Base-by-base conservation (phyloP, 2,797 vertebrate genomes). In the Otolemur crassicaudatus region DNA sequence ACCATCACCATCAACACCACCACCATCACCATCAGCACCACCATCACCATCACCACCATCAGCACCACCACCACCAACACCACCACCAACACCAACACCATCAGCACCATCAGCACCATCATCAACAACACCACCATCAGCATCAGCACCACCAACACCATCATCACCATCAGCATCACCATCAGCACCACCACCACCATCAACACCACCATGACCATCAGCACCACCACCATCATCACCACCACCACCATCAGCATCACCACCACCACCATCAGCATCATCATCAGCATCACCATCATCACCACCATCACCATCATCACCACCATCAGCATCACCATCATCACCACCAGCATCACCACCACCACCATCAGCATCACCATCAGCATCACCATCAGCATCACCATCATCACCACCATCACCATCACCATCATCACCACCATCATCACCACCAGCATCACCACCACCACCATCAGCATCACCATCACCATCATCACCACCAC, bases 31-130 rank as follows among this genome's bases (percentile, higher is more conserved):
- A 13, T 0, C 83, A 34, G 0, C 56, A 8, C 0, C 34, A 7
- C 0, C 27, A 27, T 0, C 46, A 11, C 0, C 34, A 10, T 0
- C 72, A 43, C 0, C 5, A 1, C 0, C 11, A n/a, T 0, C 17
- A 2, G 0, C 20, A 37, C 1, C 27, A 5, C 13, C 2, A 12
- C 19, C 13, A 40, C 1, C 1, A 43, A 0, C 34, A 72, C 0
- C 37, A 73, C 3, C 23, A 43, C 3, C 22, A 72, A 0, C 20
- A 23, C 0, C 34, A 40, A 0, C 20, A 72, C 0, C 34, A 72
- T 0, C 70, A 72, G 2, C 22, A 72, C 2, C 22, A 25, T 1
- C 22, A 27, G 0, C 11, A 40, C 0, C 22, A 40, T 1, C n/a
- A 31, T 0, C 34, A 72, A 4, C 11, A 40, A 0, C 1, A 40